Conservation (phyloP, 2,113 vertebrate genomes). For the Fulica atra region DNA sequence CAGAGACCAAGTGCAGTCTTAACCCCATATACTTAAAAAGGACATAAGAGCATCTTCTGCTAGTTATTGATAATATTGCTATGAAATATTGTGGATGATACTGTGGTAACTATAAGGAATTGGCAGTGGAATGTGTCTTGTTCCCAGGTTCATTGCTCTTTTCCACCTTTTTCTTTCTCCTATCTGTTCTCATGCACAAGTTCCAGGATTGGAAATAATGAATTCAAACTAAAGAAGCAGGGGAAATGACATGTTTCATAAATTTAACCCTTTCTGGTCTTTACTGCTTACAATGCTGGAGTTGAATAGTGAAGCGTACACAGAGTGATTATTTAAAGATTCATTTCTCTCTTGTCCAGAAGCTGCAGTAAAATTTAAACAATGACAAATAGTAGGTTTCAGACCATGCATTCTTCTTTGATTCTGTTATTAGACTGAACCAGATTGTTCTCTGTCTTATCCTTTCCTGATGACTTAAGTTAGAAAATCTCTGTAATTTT, state of each 20-base stretch:
- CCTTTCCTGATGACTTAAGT: not conserved
- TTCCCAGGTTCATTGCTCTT: not conserved
- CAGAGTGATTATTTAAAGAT: not conserved
- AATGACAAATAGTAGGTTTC: constrained; percentile 27
- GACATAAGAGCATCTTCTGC: constrained; percentile 13
- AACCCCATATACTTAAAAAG: not conserved
- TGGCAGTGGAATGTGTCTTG: not conserved
- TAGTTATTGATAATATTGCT: not conserved
- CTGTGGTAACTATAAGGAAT: not conserved
- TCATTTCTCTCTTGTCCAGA: constrained; percentile 1
- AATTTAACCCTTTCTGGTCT: constrained; percentile 29
- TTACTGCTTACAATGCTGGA: not conserved
- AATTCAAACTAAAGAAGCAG: constrained; percentile 36
- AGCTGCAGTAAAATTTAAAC: constrained; percentile 29
- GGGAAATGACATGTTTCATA: constrained; percentile 8
- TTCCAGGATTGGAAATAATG: constrained; percentile 25
- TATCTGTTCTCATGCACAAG: not conserved
- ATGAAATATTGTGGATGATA: not conserved
- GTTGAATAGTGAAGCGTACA: not conserved
- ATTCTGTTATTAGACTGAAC: constrained; percentile 6
- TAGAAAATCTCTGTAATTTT: constrained; percentile 7
- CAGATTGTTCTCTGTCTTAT: not conserved
- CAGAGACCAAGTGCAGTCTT: not conserved
- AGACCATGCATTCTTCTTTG: not conserved
- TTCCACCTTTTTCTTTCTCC: not conserved